Evolutionary conservation across 2,888 invertebrate species (phyloP).

Genomic region (Tholera decimalis): DNA sequence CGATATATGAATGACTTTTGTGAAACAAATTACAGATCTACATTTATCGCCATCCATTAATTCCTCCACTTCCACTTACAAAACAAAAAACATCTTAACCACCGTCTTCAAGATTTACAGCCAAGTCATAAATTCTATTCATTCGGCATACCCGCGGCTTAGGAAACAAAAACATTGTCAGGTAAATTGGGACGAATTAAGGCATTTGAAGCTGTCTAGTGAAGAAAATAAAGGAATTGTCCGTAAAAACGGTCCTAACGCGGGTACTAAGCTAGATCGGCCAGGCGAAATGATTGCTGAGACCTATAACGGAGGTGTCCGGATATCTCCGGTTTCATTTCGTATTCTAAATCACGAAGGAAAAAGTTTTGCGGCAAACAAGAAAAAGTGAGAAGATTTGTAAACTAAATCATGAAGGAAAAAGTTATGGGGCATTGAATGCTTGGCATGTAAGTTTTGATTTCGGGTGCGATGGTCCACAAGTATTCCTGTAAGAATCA

Average conservation of each 20-base stretch:
- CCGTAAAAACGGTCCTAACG: slow-evolving; percentile 23
- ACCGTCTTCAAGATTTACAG: slow-evolving; percentile 42
- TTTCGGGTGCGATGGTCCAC: slow-evolving; percentile 15
- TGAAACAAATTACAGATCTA: slow-evolving; percentile 28
- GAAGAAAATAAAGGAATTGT: slow-evolving; percentile 23
- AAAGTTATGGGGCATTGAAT: slow-evolving; percentile 32
- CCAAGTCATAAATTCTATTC: slow-evolving; percentile 39
- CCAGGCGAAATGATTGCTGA: slow-evolving; percentile 13
- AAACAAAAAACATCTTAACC: slow-evolving; percentile 46
- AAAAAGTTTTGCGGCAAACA: slow-evolving; percentile 39
- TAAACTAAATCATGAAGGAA: slow-evolving; percentile 37
- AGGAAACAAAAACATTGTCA: slow-evolving; percentile 43
- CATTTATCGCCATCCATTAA: slow-evolving; percentile 48
- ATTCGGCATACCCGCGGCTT: slow-evolving; percentile 26
- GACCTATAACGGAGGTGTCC: slow-evolving; percentile 16
- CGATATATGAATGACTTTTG: slow-evolving; percentile 16
- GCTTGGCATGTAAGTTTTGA: slow-evolving; percentile 27
- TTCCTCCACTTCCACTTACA: slow-evolving; percentile 23
- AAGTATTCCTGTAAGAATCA: slow-evolving; percentile 9
- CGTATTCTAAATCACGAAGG: slow-evolving; percentile 43
- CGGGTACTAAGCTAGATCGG: neutral
- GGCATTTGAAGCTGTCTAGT: slow-evolving; percentile 27
- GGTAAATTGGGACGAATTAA: slow-evolving; percentile 42
- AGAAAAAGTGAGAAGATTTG: slow-evolving; percentile 41
- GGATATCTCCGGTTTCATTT: slow-evolving; percentile 25